A percentile compares a stretch with the other conserved stretches of the same genome.
Conservation (phyloP, 2,888 invertebrate genomes). For the Hololepta plana region DNA sequence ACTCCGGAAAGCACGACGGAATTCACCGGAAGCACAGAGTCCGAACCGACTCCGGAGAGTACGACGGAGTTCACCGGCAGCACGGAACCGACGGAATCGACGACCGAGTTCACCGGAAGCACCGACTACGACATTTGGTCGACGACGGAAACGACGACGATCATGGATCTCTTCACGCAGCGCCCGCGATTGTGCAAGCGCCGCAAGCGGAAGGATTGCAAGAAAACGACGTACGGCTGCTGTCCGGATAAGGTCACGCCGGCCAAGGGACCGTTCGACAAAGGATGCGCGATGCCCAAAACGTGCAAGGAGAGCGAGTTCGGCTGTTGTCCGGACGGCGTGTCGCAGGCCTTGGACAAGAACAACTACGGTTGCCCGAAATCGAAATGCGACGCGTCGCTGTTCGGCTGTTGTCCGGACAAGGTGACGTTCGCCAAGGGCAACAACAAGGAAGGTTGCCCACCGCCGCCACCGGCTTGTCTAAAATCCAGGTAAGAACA, state of each 20-base stretch:
- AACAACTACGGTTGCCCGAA: slow-evolving; percentile 59
- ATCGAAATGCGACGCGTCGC: slow-evolving; percentile 50
- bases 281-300: slow-evolving; percentile 51
- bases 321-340: slow-evolving; percentile 71
- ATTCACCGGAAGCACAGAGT: slow-evolving; percentile 11
- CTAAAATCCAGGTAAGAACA: slow-evolving; percentile 32
- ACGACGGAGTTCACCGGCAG: slow-evolving; percentile 10
- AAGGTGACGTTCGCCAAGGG: slow-evolving; percentile 60
- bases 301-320: slow-evolving; percentile 59
- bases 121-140: slow-evolving; percentile 12
- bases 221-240: slow-evolving; percentile 55
- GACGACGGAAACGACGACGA: slow-evolving; percentile 10
- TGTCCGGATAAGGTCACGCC: slow-evolving; percentile 62
- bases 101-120: slow-evolving; percentile 15
- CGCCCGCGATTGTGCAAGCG: slow-evolving; percentile 38
- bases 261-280: slow-evolving; percentile 67
- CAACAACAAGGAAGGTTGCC: slow-evolving; percentile 72
- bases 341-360: slow-evolving; percentile 57
- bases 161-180: slow-evolving; percentile 26
- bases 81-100: slow-evolving; percentile 12
- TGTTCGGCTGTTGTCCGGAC: slow-evolving; percentile 80
- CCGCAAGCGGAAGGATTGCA: slow-evolving; percentile 38
- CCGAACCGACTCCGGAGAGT: slow-evolving; percentile 5
- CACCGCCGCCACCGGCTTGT: slow-evolving; percentile 39
- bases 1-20: too few relatives aligned